Conservation (phyloP, 23 tunicate genomes). For the Halocynthia roretzi region DNA sequence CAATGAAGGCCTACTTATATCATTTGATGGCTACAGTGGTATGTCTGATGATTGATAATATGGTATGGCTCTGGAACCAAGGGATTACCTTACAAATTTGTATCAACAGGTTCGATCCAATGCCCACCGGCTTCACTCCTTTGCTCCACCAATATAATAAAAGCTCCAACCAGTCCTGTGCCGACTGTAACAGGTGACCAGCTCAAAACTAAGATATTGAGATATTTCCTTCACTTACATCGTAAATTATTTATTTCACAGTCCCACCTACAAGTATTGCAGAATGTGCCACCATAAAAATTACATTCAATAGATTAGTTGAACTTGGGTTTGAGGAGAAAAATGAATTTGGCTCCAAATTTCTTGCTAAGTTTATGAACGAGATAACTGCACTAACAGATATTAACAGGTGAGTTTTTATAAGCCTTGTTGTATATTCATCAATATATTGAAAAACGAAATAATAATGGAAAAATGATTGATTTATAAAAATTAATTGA, state of each 20-base stretch:
- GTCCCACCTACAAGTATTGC: slow-evolving; percentile 1
- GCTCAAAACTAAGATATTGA: neutral
- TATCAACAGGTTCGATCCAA: slow-evolving; percentile 35
- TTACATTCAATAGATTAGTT: slow-evolving; percentile 17
- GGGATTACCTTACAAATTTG: neutral
- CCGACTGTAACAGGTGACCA: neutral
- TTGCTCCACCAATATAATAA: slow-evolving; percentile 30
- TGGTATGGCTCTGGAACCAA: neutral
- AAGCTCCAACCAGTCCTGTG: neutral
- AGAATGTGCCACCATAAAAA: slow-evolving; percentile 29
- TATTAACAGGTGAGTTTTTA: neutral
- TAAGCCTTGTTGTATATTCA: neutral
- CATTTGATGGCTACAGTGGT: slow-evolving; percentile 43
- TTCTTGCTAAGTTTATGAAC: slow-evolving; percentile 16
- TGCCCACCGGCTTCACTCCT: slow-evolving; percentile 44
- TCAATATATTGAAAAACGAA: too few species aligned
- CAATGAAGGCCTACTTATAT: slow-evolving; percentile 1
- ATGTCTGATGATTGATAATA: neutral
- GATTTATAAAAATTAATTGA: too few species aligned
- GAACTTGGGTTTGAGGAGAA: neutral
- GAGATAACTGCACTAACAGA: neutral
- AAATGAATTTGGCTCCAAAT: neutral
- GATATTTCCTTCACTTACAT: neutral
- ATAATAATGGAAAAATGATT: too few species aligned
- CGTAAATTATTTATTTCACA: neutral